Conservation (phyloP, 2,113 vertebrate genomes). For the Proteles cristata region DNA sequence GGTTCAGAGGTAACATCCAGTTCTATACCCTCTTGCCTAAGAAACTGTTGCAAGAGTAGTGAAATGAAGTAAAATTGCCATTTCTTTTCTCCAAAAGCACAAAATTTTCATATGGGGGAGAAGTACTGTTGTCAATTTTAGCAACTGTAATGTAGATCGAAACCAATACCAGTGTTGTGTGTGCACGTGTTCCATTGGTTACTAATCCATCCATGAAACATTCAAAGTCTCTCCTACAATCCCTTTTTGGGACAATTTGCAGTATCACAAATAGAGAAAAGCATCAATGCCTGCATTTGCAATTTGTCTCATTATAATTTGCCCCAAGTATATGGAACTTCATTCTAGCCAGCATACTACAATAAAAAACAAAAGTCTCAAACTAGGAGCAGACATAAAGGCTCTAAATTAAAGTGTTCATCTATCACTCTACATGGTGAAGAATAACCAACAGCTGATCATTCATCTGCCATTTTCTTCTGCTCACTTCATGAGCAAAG, state of each 20-base stretch:
- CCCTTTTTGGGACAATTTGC: conserved; percentile 31
- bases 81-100: background rate
- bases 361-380: conserved; percentile 65
- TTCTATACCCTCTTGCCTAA: background rate
- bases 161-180: background rate
- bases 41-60: background rate
- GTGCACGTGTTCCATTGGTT: background rate
- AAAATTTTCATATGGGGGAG: background rate
- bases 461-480: conserved; percentile 77
- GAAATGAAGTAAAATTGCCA: background rate
- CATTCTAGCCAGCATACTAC: background rate
- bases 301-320: conserved; percentile 65
- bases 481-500: conserved; percentile 33
- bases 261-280: conserved; percentile 3
- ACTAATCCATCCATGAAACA: conserved; percentile 40
- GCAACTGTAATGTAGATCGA: background rate
- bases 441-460: conserved; percentile 5
- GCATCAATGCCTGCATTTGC: background rate
- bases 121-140: background rate
- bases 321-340: background rate
- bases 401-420: conserved; percentile 53
- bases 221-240: background rate
- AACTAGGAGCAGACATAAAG: conserved; percentile 59
- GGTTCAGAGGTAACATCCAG: background rate
- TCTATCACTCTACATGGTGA: conserved; percentile 71